Evolutionary conservation across 1,140 invertebrate genomes (phyloP), one percentile per base, ranked within the genome.

Genomic region (Aphaenogaster floridana): DNA sequence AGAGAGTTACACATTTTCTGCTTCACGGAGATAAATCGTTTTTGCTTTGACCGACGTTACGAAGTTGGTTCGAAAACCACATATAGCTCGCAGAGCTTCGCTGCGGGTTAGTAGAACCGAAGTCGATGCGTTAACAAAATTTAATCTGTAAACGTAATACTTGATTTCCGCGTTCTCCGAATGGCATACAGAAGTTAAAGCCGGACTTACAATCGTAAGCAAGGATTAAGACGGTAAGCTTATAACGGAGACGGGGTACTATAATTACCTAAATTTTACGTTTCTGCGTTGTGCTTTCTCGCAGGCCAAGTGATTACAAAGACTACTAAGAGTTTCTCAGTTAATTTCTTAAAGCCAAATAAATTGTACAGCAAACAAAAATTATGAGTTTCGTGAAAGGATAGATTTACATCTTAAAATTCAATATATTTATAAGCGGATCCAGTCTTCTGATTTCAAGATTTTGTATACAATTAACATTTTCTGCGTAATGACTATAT

Each of bases 201-300:
- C 15, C 1, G 68, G 74, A 86, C 61, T 89, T 88, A 89, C 68
- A 76, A 83, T 80, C 74, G 52, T 86, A 88, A 89, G 81, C 81
- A 48, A 76, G 81, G 87, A 88, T 89, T 89, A 89, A 80, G 66
- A 4, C 57, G 28, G 61, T 80, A 89, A 88, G 87, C 81, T 88
- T 89, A 77, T 88, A 86, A 89, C 48, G 39, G 13, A 9, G 8
- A 13, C 42, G 52, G 45, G 52, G 7, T 11, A 15, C 36, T 89
- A 88, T 86, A 86, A 89, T 89, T 89, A 89, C 79, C 87, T 86
- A 86, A 89, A 89, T 88, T 89, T 88, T 86, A 69, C 57, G 28
- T 28, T 28, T 28, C 34, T 45, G 50, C 9, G 6, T n/a, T 45
- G 50, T 5, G 6, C 21, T 83, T 39, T 71, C 64, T 54, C 36